These are phyloP conservation scores for Rhinoptilus africanus DNA, from an alignment of 2,113 vertebrate species.

Conservation along the genomic window DNA sequence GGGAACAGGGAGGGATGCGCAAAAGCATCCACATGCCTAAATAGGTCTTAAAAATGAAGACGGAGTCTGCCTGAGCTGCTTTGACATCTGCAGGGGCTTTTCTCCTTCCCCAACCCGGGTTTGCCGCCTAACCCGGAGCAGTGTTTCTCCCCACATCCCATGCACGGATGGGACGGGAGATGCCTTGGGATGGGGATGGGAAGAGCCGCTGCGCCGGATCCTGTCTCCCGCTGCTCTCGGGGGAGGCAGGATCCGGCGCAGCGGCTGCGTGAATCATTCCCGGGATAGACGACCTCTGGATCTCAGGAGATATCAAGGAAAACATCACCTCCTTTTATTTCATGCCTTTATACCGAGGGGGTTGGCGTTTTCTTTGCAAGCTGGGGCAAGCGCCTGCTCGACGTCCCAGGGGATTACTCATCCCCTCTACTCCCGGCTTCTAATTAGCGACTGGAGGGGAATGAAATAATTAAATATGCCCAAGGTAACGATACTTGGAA, in stretches of 20 bases:
- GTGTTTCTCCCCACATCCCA: not conserved
- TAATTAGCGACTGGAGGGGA: constrained; percentile 48
- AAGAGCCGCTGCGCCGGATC: not conserved
- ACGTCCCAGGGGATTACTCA: constrained; percentile 22
- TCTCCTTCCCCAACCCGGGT: not conserved
- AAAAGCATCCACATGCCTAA: not conserved
- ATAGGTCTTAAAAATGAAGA: not conserved
- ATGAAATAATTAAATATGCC: constrained; percentile 50
- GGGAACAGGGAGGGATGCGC: not conserved
- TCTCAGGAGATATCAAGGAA: constrained; percentile 22
- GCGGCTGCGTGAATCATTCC: not conserved
- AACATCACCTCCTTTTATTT: constrained; percentile 5
- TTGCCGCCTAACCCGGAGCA: not conserved
- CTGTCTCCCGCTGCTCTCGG: not conserved
- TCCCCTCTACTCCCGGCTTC: constrained; percentile 25
- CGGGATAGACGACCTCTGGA: not conserved
- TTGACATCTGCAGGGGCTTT: not conserved
- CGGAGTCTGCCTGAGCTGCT: not conserved
- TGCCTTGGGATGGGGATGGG: not conserved
- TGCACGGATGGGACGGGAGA: not conserved
- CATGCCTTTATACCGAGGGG: not conserved
- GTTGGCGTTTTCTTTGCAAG: constrained; percentile 32
- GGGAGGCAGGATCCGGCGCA: not conserved
- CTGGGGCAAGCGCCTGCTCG: constrained; percentile 27
- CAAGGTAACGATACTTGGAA: constrained; percentile 63